Percentiles rank a stretch among this genome's conserved stretches.
Conservation (phyloP, 2,888 invertebrate species). For the Altica lythri region DNA sequence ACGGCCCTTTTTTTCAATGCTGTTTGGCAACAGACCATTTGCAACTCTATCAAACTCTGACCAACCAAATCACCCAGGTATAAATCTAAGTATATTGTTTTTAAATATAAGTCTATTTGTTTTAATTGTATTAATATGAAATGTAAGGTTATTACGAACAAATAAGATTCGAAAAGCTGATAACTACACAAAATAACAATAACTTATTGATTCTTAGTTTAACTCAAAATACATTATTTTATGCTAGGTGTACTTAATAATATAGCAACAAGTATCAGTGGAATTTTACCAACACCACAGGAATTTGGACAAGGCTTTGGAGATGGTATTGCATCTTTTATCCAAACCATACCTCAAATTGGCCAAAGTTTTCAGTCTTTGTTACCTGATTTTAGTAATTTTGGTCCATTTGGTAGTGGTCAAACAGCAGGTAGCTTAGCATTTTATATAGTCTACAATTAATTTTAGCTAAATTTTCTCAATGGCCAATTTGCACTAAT, state of each 20-base stretch:
- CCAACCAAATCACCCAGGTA: not conserved
- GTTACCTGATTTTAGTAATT: conserved; percentile 39
- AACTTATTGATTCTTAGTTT: not conserved
- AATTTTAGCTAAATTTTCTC: too few species aligned
- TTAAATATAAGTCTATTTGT: too few species aligned
- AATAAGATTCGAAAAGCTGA: not conserved
- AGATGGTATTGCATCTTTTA: conserved; percentile 40
- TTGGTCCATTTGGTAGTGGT: too few species aligned
- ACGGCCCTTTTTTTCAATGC: conserved; percentile 28
- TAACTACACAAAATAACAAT: conserved; percentile 2
- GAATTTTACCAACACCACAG: conserved; percentile 39
- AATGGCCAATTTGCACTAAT: too few species aligned
- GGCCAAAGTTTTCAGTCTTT: conserved; percentile 44
- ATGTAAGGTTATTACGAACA: not conserved
- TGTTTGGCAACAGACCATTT: conserved; percentile 31
- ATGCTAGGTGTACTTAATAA: conserved; percentile 30
- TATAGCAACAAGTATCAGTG: conserved; percentile 34
- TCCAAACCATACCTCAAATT: conserved; percentile 42
- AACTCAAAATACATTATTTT: conserved; percentile 8
- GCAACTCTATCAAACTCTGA: conserved; percentile 25
- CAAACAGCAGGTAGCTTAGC: too few species aligned
- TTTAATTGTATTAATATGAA: not conserved
- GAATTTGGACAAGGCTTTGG: conserved; percentile 41
- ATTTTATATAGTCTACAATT: too few species aligned
- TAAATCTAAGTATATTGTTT: not conserved